Evolutionary conservation across 2,113 vertebrate species (phyloP).

Genomic region (Phyllopteryx taeniolatus): DNA sequence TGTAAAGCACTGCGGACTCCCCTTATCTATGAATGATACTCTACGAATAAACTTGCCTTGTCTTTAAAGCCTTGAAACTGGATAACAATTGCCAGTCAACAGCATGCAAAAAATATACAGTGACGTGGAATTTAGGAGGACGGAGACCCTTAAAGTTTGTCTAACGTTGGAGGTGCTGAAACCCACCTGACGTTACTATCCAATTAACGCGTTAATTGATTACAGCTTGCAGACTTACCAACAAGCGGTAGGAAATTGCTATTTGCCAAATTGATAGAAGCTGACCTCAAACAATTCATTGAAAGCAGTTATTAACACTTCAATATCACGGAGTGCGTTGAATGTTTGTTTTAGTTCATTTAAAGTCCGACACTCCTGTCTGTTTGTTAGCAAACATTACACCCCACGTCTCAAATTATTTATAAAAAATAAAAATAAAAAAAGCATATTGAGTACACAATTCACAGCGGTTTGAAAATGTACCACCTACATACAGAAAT

Average conservation of each 20-base stretch:
- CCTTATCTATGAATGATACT: background rate
- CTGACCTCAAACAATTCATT: background rate
- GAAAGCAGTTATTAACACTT: background rate
- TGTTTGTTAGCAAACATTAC: conserved; percentile 10
- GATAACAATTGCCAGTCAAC: background rate
- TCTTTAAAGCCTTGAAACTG: background rate
- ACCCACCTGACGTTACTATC: background rate
- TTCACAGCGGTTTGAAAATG: background rate
- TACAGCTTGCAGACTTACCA: conserved; percentile 19
- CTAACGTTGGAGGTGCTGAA: background rate
- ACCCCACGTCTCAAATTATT: background rate
- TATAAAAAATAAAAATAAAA: background rate
- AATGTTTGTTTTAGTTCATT: too few relatives aligned
- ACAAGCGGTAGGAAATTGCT: background rate
- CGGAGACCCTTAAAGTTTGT: background rate
- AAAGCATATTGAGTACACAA: background rate
- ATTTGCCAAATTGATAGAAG: conserved; percentile 10
- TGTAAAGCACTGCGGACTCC: background rate
- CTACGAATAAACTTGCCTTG: background rate
- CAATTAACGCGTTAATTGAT: conserved; percentile 59
- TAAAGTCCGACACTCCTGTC: background rate
- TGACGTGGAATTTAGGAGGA: background rate
- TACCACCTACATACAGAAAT: background rate
- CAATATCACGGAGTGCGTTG: background rate
- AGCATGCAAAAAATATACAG: too few relatives aligned